These are phyloP conservation scores for Burhinus oedicnemus DNA, from an alignment of 2,113 vertebrate species.

Conservation along the genomic window DNA sequence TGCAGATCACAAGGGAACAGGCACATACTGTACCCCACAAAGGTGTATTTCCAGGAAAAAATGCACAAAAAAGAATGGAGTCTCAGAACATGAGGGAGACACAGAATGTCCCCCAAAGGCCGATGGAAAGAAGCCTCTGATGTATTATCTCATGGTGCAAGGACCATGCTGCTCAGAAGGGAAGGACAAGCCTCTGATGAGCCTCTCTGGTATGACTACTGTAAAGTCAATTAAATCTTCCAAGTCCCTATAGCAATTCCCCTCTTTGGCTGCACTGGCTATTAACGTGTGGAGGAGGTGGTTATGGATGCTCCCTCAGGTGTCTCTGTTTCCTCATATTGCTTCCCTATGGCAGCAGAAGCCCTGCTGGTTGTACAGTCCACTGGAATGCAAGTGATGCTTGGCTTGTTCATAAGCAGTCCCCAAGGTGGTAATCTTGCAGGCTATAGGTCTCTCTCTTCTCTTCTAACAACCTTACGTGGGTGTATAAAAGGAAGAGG, in stretches of 20 bases:
- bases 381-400: not conserved
- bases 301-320: not conserved
- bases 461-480: not conserved
- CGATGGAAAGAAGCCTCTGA: not conserved
- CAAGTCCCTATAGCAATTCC: not conserved
- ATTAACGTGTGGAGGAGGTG: not conserved
- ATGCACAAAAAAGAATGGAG: not conserved
- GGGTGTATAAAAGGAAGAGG: not conserved
- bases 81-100: not conserved
- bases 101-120: no score
- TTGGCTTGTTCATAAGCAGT: not conserved
- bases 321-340: not conserved
- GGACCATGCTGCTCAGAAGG: not conserved
- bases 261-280: not conserved
- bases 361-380: not conserved
- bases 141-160: not conserved
- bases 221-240: not conserved
- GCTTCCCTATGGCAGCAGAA: not conserved
- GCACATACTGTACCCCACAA: not conserved
- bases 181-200: not conserved
- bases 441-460: not conserved
- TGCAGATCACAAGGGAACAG: not conserved
- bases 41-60: not conserved
- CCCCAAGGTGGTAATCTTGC: not conserved
- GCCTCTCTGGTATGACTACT: not conserved